Evolutionary conservation across 2,113 vertebrate species (phyloP).

Genomic region (Struthidea cinerea): DNA sequence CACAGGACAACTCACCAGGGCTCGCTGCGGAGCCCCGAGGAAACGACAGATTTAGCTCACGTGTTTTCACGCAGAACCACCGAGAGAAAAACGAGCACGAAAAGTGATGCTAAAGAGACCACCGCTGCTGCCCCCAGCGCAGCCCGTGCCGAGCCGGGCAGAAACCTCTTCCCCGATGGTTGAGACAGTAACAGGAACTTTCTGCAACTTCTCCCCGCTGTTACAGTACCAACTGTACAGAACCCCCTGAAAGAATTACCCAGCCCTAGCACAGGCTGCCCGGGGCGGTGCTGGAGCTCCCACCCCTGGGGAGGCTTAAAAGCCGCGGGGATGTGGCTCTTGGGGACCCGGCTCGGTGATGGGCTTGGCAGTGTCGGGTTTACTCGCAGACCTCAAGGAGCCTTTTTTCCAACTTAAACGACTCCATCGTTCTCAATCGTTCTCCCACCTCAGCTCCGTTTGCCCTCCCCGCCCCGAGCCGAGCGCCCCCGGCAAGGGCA

Average conservation of each 20-base stretch:
- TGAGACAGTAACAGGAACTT: background rate
- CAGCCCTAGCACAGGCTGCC: background rate
- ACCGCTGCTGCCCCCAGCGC: background rate
- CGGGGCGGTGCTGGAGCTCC: background rate
- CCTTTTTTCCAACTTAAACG: background rate
- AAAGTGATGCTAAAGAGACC: background rate
- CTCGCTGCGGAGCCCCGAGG: background rate
- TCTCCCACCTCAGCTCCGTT: background rate
- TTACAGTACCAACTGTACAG: accelerated
- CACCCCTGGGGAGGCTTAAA: background rate
- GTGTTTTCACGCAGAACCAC: background rate
- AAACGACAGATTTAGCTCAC: background rate
- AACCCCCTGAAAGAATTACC: accelerated
- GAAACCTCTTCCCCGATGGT: background rate
- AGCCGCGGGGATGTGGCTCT: too few species aligned
- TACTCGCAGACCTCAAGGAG: accelerated
- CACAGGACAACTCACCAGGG: conserved; percentile 16
- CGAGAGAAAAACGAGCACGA: background rate
- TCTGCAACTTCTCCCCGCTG: background rate
- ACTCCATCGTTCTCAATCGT: accelerated
- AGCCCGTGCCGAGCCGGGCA: accelerated
- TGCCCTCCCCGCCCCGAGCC: background rate
- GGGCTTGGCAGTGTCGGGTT: accelerated
- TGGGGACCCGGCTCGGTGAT: accelerated
- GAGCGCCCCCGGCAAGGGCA: background rate